Percentiles rank a stretch among this genome's conserved stretches.
Conservation (phyloP, 2,797 vertebrate species). For the Antennarius maculatus region DNA sequence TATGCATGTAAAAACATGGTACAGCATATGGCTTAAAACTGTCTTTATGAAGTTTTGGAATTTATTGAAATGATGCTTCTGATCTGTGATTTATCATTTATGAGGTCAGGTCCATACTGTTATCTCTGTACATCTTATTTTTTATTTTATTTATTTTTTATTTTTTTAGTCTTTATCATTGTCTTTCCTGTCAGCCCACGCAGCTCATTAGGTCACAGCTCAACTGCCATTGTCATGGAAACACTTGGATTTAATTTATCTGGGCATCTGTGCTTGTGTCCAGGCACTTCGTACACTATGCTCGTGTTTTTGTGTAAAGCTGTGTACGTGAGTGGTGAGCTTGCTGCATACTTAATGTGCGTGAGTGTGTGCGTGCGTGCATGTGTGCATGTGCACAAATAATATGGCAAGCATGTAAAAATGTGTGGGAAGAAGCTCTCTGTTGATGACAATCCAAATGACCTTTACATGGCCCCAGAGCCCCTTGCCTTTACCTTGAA, state of each 20-base stretch:
- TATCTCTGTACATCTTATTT: conserved; percentile 17
- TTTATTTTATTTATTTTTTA: too few relatives aligned
- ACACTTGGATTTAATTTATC: conserved; percentile 53
- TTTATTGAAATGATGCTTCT: background rate
- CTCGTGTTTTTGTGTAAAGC: background rate
- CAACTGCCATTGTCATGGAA: conserved; percentile 61
- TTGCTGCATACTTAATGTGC: background rate
- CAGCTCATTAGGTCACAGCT: conserved; percentile 66
- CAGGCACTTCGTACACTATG: conserved; percentile 20
- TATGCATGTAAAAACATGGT: background rate
- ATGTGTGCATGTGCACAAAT: background rate
- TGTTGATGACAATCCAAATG: conserved; percentile 38
- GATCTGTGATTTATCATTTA: background rate
- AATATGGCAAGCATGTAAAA: too few relatives aligned
- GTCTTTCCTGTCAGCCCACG: conserved; percentile 52
- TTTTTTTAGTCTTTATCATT: conserved; percentile 36
- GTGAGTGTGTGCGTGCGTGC: background rate
- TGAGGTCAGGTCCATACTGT: conserved; percentile 8
- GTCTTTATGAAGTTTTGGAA: background rate
- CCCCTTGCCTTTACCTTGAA: conserved; percentile 44
- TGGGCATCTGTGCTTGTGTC: conserved; percentile 37
- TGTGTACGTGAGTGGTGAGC: background rate
- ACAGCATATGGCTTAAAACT: conserved; percentile 2
- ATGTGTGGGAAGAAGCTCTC: conserved; percentile 16
- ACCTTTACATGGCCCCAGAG: conserved; percentile 38